Evolutionary conservation across 2,888 invertebrate species (phyloP), one percentile per base, ranked within the genome.

Genomic region (Crepidodera aurea): DNA sequence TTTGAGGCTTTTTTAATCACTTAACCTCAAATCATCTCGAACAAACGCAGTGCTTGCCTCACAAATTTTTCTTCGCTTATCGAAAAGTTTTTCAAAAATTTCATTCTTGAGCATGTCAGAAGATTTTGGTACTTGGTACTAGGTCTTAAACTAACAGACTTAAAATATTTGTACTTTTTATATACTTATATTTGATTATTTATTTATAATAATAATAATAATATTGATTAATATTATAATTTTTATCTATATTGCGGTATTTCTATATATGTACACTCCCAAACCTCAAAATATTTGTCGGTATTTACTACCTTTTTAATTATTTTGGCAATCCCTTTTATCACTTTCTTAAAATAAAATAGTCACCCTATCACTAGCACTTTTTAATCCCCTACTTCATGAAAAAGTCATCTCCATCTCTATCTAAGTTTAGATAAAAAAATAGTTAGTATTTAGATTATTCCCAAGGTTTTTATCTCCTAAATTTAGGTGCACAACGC

Each of bases 1-100:
- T 73, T 70, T 64, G 60, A 68, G 65, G 70, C 70, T 71, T 71
- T 66, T 65, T n/a, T 37, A 27, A 39, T 68, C 74, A 72, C 73
- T 71, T 73, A 74, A 73, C 75, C 75, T 73, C 73, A 74, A 73
- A 72, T 65, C 51, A 15, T 64, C 55, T 65, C 39, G 39, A 48
- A 12, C 12, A 37, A 25, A 37, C 46, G 10, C 8, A 44, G n/a
- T 29, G 32, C 54, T 54, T 60, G 22, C 10, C 13, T 44, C 51
- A 19, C 57, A 25, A 39, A 15, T 19, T n/a, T n/a, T n/a, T 48
- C 19, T 60, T 51, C n/a, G 27, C 32, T 53, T 51, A 10, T 39
- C 15, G 39, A 15, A 42, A 40, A 40, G 15, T 40, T 51, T 42
- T 57, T 32, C 18, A 25, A 18, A 18, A 57, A 53, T 60, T 60